These are phyloP conservation scores for Habropoda laboriosa DNA, from an alignment of 1,140 invertebrate genomes.

Conservation along the genomic window DNA sequence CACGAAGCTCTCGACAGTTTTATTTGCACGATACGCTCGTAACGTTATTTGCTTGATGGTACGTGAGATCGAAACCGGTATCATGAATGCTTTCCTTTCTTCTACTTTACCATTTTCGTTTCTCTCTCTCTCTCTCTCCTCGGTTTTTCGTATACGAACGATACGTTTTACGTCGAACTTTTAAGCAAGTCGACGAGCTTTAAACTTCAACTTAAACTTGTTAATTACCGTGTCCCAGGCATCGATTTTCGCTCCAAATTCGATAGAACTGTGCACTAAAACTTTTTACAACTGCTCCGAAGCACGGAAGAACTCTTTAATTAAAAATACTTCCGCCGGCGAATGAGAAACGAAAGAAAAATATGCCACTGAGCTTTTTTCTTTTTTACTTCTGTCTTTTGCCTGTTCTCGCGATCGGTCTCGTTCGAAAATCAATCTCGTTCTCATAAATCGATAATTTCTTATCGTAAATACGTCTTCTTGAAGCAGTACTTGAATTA, in stretches of 20 bases:
- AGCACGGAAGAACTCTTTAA: conserved; percentile 37
- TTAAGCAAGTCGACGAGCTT: conserved; percentile 30
- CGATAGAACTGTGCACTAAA: conserved; percentile 33
- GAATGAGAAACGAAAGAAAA: conserved; percentile 4
- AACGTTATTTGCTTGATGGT: conserved; percentile 25
- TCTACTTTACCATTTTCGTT: no score
- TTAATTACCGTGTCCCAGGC: conserved; percentile 36
- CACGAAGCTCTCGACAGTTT: neutral
- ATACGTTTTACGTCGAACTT: conserved; percentile 13
- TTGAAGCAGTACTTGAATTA: no score
- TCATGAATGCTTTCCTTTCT: conserved; percentile 4
- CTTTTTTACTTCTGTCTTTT: neutral
- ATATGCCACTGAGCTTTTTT: neutral
- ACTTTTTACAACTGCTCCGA: conserved; percentile 41
- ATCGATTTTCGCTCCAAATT: conserved; percentile 51
- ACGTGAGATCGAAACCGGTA: neutral
- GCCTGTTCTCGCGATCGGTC: neutral
- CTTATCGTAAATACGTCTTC: neutral
- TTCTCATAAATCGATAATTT: neutral
- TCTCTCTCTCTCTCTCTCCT: neutral
- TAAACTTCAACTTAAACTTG: conserved; percentile 50
- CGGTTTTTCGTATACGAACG: conserved; percentile 20
- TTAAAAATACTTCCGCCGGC: conserved; percentile 39
- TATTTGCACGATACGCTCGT: conserved; percentile 13
- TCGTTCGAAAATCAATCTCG: neutral